These are phyloP conservation scores for Miltochrista miniata DNA, from an alignment of 2,888 invertebrate genomes.

Conservation along the genomic window DNA sequence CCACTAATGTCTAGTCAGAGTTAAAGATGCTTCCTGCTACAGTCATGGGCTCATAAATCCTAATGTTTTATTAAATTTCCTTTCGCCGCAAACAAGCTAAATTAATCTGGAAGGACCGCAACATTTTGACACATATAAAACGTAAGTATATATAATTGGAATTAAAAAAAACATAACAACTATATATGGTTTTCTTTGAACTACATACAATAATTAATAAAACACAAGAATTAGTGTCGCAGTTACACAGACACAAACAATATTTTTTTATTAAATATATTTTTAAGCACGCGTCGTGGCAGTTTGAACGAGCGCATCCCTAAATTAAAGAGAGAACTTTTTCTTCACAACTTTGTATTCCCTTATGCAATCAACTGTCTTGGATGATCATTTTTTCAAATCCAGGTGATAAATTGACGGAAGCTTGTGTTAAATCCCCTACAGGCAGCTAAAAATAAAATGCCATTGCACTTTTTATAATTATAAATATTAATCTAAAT, in stretches of 20 bases:
- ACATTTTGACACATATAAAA: conserved; percentile 51
- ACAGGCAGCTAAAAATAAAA: conserved; percentile 55
- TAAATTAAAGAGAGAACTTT: conserved; percentile 24
- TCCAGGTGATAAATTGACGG: conserved; percentile 71
- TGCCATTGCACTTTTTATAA: conserved; percentile 45
- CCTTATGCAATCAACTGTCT: conserved; percentile 43
- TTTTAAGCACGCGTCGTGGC: conserved; percentile 20
- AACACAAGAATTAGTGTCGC: conserved; percentile 38
- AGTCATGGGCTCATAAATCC: conserved; percentile 50
- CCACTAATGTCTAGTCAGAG: conserved; percentile 42
- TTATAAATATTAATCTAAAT: conserved; percentile 39
- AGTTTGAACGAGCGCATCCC: conserved; percentile 5
- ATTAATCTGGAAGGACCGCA: conserved; percentile 52
- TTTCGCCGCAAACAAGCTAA: conserved; percentile 45
- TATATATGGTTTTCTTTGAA: conserved; percentile 28
- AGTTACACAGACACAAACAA: conserved; percentile 31
- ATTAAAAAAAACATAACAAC: too few species aligned
- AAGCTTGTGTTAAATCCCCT: conserved; percentile 52
- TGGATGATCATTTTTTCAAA: conserved; percentile 58
- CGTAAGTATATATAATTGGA: too few species aligned
- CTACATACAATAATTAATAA: conserved; percentile 48
- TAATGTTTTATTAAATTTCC: conserved; percentile 60
- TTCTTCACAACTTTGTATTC: conserved; percentile 27
- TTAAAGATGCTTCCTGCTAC: conserved; percentile 54
- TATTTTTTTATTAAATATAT: conserved; percentile 41